These are phyloP conservation scores for Phyllotreta striolata DNA, from an alignment of 2,888 invertebrate species.

Conservation along the genomic window DNA sequence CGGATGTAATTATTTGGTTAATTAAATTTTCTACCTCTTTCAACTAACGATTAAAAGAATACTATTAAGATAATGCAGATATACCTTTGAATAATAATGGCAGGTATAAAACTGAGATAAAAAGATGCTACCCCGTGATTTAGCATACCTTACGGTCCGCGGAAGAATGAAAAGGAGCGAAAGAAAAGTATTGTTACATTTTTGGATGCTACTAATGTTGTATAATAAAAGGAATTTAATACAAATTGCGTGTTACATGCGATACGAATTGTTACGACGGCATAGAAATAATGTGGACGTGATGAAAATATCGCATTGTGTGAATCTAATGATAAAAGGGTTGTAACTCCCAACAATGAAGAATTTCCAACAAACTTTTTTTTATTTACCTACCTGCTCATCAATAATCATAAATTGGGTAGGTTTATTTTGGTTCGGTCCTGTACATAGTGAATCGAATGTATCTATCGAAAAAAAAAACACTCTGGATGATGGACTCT, in stretches of 20 bases:
- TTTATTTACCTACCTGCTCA: conserved; percentile 28
- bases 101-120: conserved; percentile 30
- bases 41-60: conserved; percentile 39
- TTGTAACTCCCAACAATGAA: conserved; percentile 57
- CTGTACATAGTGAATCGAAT: conserved; percentile 23
- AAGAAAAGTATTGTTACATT: conserved; percentile 49
- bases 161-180: conserved; percentile 30
- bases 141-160: conserved; percentile 37
- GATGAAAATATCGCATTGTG: conserved; percentile 60
- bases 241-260: conserved; percentile 55
- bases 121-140: conserved; percentile 25
- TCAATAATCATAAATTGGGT: too few relatives aligned
- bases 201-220: conserved; percentile 49
- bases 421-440: too few relatives aligned
- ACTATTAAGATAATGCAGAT: conserved; percentile 40
- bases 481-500: conserved; percentile 55
- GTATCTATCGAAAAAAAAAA: conserved; percentile 54
- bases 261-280: conserved; percentile 50
- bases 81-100: conserved; percentile 41
- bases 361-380: conserved; percentile 52
- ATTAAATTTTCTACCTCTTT: conserved; percentile 43
- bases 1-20: conserved; percentile 44
- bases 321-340: conserved; percentile 55
- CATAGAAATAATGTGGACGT: conserved; percentile 60
- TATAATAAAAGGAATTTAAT: conserved; percentile 41